phyloP scores from a whole-genome alignment of 2,797 vertebrate genomes.

The Mareca penelope region DNA sequence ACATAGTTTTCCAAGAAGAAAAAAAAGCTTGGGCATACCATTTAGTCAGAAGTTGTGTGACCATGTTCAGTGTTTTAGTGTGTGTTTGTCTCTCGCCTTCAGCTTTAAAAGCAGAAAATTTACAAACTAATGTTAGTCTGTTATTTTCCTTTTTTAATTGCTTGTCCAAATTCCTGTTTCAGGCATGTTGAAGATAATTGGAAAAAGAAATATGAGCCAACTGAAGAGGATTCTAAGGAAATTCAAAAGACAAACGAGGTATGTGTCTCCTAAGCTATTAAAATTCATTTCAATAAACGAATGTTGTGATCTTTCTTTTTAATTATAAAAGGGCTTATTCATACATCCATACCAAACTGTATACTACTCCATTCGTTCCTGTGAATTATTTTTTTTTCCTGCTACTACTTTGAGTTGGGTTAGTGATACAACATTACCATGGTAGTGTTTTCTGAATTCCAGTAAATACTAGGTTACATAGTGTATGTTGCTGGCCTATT shows the following conservation, averaged over 20 bases:
- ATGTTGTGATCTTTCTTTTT: neutral
- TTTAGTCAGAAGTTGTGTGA: neutral
- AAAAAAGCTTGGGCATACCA: neutral
- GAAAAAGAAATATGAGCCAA: slow-evolving; percentile 85
- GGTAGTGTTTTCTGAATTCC: neutral
- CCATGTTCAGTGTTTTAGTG: neutral
- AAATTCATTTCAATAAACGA: neutral
- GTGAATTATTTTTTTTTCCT: neutral
- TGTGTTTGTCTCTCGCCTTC: neutral
- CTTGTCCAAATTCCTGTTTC: slow-evolving; percentile 19
- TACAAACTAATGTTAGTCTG: neutral
- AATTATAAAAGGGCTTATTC: neutral
- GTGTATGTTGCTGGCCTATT: neutral
- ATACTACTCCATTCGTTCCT: accelerated
- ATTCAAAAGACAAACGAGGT: slow-evolving; percentile 82
- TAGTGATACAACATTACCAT: neutral
- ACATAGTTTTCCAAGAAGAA: neutral
- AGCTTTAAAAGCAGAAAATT: neutral
- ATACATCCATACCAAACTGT: neutral
- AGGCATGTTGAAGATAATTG: slow-evolving; percentile 84
- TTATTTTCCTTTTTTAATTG: neutral
- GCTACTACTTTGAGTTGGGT: neutral
- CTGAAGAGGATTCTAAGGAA: slow-evolving; percentile 83
- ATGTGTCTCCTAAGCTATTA: neutral
- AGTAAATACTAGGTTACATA: neutral